Base-by-base conservation (phyloP, 2,888 invertebrate species). In the Tupiocoris notatus region DNA sequence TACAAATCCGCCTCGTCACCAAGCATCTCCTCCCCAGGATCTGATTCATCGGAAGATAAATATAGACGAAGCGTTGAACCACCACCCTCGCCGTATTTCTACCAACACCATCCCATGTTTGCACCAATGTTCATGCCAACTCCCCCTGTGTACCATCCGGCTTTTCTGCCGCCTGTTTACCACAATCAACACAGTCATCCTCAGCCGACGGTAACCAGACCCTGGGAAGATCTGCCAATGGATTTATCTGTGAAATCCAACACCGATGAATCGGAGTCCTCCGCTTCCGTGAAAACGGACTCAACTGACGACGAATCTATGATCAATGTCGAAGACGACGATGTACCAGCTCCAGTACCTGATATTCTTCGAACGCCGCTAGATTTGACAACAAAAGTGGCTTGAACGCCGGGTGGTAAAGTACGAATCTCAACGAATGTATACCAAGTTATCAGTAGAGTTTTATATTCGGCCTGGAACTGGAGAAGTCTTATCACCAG, bases 1-100 rank as follows among this genome's bases (percentile, higher is more conserved):
- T 79, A 79, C 79, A 76, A 78, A 59, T 67, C 70, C n/a, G 76
- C 78, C 16, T 74, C 88, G 0, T 90, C 90, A 0, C 91, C 92
- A 0, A 91, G 91, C 79, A 90, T 92, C 7, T 91, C 91, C 75
- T 93, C 93, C 0, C 92, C 93, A 0, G 93, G 93, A 81, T 92
- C 92, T 0, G 92, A 92, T 82, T 91, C 92, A 82, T 93, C 93
- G 18, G 93, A 92, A 80, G 77, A 65, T 22, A 73, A 77, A 17
- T 73, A 71, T 57, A 7, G 66, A 18, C 59, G 62, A n/a, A 23
- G 56, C 58, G 73, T 57, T 68, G 76, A 76, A n/a, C 77, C 77
- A 9, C 71, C 76, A 7, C 66, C 64, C 12, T 63, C 73, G 16
- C 59, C 73, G 9, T 63, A 24, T 17, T 73, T 57, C 66, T 73